Percentiles rank a stretch among this genome's conserved stretches.
Conservation (phyloP, 2,888 invertebrate genomes). For the Taphrorychus bicolor region DNA sequence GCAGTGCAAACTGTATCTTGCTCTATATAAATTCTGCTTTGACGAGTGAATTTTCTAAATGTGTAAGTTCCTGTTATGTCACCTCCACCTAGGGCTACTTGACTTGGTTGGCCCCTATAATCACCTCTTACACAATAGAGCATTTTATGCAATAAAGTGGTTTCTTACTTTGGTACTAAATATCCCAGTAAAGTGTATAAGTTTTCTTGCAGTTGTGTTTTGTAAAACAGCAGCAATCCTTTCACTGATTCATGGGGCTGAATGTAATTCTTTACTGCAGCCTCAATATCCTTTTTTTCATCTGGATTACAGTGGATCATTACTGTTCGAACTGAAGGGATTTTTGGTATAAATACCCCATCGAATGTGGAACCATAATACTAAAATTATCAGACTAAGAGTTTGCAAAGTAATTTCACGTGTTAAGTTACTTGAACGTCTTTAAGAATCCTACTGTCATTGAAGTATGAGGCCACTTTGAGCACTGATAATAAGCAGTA, state of each 20-base stretch:
- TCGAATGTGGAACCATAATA: constrained; percentile 45
- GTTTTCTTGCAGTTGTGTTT: constrained; percentile 40
- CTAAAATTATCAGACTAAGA: too few relatives aligned
- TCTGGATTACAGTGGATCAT: constrained; percentile 49
- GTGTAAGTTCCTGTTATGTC: constrained; percentile 47
- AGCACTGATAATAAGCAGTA: constrained; percentile 51
- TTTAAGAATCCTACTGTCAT: constrained; percentile 25
- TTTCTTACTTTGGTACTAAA: constrained; percentile 47
- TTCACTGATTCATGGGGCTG: constrained; percentile 46
- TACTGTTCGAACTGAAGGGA: constrained; percentile 49
- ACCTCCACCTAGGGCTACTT: constrained; percentile 52
- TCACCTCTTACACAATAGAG: not conserved
- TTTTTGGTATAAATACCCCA: constrained; percentile 51
- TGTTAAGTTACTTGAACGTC: constrained; percentile 39
- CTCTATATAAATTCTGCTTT: constrained; percentile 39
- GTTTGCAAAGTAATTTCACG: too few relatives aligned
- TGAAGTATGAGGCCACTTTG: constrained; percentile 49
- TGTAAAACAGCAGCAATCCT: constrained; percentile 50
- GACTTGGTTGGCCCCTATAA: constrained; percentile 44
- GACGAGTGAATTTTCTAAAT: constrained; percentile 41
- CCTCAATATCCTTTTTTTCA: constrained; percentile 40
- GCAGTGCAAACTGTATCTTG: constrained; percentile 48
- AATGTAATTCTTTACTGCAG: constrained; percentile 40
- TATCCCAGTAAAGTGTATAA: constrained; percentile 44
- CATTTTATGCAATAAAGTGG: not conserved